phyloP scores from a whole-genome alignment of 1,140 invertebrate species.

The Drosophila pseudoobscura region DNA sequence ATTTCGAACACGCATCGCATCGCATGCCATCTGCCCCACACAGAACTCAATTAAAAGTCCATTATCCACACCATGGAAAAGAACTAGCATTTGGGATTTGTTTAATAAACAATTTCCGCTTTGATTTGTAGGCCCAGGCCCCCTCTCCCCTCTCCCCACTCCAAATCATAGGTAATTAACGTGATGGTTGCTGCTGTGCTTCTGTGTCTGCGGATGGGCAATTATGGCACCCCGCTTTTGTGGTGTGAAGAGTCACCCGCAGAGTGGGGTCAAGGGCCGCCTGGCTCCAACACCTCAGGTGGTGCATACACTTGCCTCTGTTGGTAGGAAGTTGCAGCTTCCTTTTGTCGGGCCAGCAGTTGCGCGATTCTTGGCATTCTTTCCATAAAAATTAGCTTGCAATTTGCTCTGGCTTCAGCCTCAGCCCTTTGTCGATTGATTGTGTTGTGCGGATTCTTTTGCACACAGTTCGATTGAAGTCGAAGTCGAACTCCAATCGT shows the following conservation, averaged over 20 bases:
- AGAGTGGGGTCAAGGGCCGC: constrained; percentile 16
- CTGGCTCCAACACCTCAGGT: constrained; percentile 29
- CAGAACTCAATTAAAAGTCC: constrained; percentile 68
- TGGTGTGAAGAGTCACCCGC: constrained; percentile 64
- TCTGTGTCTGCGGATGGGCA: constrained; percentile 9
- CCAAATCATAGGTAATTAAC: constrained; percentile 46
- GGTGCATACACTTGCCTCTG: constrained; percentile 5
- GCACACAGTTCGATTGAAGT: constrained; percentile 38
- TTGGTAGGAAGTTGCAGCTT: constrained; percentile 59
- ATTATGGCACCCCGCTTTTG: constrained; percentile 46
- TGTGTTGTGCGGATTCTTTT: constrained; percentile 17
- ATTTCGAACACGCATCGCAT: constrained; percentile 34
- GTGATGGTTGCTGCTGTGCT: constrained; percentile 18
- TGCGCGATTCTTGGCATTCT: constrained; percentile 47
- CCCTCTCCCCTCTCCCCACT: constrained; percentile 7
- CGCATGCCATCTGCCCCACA: constrained; percentile 6
- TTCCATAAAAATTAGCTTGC: constrained; percentile 62
- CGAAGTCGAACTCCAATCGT: constrained; percentile 31
- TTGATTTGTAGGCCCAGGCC: constrained; percentile 45
- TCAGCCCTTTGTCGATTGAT: constrained; percentile 53
- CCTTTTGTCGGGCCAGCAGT: constrained; percentile 49
- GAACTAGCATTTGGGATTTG: constrained; percentile 51
- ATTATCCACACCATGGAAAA: constrained; percentile 53
- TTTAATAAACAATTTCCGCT: constrained; percentile 78
- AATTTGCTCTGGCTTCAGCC: constrained; percentile 59